Percentiles rank a stretch among this genome's conserved stretches.
phyloP scores from a whole-genome alignment of 2,797 vertebrate genomes.

The Coregonus ussuriensis region DNA sequence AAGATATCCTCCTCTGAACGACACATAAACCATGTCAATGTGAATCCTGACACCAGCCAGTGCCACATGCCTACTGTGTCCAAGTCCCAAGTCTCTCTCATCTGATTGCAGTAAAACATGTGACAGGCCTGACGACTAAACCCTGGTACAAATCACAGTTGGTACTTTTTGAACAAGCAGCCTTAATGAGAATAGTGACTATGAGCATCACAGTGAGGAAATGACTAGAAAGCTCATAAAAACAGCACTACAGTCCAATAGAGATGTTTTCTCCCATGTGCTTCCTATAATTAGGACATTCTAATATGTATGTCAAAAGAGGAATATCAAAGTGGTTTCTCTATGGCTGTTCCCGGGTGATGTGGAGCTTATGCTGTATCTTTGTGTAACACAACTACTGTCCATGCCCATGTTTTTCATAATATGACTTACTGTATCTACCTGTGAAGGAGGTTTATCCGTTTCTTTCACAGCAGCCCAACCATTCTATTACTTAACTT shows the following conservation, averaged over 20 bases:
- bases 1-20: background rate
- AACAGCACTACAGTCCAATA: background rate
- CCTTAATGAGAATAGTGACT: background rate
- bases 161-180: background rate
- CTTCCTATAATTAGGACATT: constrained; percentile 4
- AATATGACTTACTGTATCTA: background rate
- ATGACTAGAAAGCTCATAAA: background rate
- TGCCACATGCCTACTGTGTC: background rate
- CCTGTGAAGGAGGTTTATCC: background rate
- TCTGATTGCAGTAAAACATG: background rate
- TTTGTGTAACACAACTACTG: background rate
- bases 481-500: background rate
- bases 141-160: background rate
- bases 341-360: background rate
- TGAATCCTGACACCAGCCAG: background rate
- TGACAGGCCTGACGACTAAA: background rate
- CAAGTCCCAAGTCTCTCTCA: background rate
- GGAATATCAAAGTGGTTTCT: background rate
- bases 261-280: background rate
- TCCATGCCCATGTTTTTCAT: background rate
- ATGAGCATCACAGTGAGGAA: constrained; percentile 9
- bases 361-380: background rate
- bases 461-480: background rate
- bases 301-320: background rate
- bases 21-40: background rate